phyloP scores from a whole-genome alignment of 1,140 invertebrate species.

The Ips typographus region DNA sequence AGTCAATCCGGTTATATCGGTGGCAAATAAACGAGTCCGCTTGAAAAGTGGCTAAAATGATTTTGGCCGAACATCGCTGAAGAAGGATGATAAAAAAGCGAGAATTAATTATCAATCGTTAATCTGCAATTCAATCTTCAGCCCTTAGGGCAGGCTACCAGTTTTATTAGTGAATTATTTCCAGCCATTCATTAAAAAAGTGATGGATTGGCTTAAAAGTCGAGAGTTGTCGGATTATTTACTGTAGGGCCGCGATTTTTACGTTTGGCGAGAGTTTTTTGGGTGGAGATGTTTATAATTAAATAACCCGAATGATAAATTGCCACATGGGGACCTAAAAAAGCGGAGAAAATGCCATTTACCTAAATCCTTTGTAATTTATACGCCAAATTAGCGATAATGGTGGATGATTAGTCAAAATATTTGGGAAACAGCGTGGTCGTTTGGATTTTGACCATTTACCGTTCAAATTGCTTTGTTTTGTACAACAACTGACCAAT shows the following conservation, averaged over 20 bases:
- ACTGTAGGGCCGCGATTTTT: conserved; percentile 12
- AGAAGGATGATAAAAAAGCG: conserved; percentile 12
- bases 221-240: conserved; percentile 22
- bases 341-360: neutral
- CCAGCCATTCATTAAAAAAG: conserved; percentile 21
- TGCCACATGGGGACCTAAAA: conserved; percentile 8
- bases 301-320: conserved; percentile 15
- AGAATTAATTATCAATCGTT: conserved; percentile 26
- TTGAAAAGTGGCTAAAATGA: neutral
- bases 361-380: neutral
- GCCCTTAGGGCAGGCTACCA: conserved; percentile 1
- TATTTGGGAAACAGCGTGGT: neutral
- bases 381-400: conserved; percentile 1
- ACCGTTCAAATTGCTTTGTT: too few relatives aligned
- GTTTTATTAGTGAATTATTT: conserved; percentile 16
- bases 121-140: conserved; percentile 27
- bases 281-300: conserved; percentile 17
- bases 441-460: too few relatives aligned
- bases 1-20: neutral
- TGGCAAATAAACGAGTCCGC: neutral
- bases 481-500: too few relatives aligned
- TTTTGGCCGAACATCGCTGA: conserved; percentile 9
- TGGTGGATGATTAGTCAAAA: neutral
- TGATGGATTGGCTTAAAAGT: conserved; percentile 22
- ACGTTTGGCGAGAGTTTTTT: conserved; percentile 1